Conservation (phyloP, 2,797 vertebrate species). For the Miopithecus talapoin region DNA sequence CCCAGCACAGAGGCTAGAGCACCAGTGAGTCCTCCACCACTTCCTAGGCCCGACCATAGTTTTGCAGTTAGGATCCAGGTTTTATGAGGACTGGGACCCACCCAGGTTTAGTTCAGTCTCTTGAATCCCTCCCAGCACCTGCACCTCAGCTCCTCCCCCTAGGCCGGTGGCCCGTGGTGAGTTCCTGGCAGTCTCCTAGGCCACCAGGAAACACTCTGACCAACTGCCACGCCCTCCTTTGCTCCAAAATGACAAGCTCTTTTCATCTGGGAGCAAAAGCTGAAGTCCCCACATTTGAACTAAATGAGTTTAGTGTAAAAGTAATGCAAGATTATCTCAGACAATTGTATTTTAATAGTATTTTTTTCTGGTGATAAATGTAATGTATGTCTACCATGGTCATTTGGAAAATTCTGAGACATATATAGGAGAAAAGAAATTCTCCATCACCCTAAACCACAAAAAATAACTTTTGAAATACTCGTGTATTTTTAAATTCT, state of each 20-base stretch:
- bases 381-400: background rate
- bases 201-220: background rate
- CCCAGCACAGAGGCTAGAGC: background rate
- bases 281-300: background rate
- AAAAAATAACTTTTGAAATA: background rate
- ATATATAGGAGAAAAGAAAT: background rate
- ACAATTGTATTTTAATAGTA: background rate
- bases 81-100: accelerated
- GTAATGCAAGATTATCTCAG: background rate
- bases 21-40: no score
- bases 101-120: background rate
- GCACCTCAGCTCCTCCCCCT: background rate
- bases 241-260: background rate
- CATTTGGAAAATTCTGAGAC: constrained; percentile 21
- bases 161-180: accelerated
- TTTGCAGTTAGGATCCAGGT: background rate
- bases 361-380: background rate
- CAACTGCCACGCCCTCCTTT: background rate
- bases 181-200: background rate
- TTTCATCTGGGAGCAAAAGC: background rate
- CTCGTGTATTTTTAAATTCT: background rate
- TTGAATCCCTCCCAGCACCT: background rate
- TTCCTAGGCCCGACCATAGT: no score
- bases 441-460: background rate
- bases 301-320: background rate